Base-by-base conservation (phyloP, 2,797 vertebrate species). In the Eleutherodactylus coqui region DNA sequence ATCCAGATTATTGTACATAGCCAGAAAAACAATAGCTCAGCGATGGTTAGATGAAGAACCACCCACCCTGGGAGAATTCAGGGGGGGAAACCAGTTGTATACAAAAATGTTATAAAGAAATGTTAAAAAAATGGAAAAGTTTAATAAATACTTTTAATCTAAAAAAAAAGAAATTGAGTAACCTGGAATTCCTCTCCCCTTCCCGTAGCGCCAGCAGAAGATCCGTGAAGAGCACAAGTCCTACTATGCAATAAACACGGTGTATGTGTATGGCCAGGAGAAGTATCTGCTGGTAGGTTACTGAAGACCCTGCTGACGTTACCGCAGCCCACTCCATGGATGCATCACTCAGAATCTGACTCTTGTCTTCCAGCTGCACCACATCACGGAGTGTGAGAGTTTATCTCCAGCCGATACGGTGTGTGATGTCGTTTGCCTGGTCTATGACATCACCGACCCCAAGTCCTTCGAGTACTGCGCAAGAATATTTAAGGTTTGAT, bases 211-310 rank as follows among this genome's bases (percentile, higher is more conserved):
- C 85, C 97, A 98, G 90, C 96, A 92, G 91, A 95, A 91, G 87
- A 96, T 98, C 85, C 95, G 94, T 88, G 96, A 97, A 89, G 97
- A 98, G 87, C 97, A 98, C 93, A 98, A 97, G 89, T 99, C 98
- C 21, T 95, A 95, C 89, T 99, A 98, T 47, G 97, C 97, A 75
- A 97, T 99, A 91, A 98, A 97, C 89, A 97, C 97, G 4, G 96
- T 97, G 81, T 98, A 99, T 78, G 97, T 99, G 1, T 99, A 99
- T 2, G 97, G 97, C 82, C 98, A 99, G 92, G 98, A 99, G 92
- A 99, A 99, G 89, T 99, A 99, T 89, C 94, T 99, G 88, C 93
- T 99, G 95, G 98, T 99, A 94, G 96, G 96, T 69, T 1, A 19
- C 41, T 8, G 10, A n/a, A 24, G 4, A 4, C 17, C 11, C 13